A percentile compares a stretch with the other conserved stretches of the same genome.
Evolutionary conservation across 2,888 invertebrate genomes (phyloP).

Genomic region (Dryadula phaetusa): DNA sequence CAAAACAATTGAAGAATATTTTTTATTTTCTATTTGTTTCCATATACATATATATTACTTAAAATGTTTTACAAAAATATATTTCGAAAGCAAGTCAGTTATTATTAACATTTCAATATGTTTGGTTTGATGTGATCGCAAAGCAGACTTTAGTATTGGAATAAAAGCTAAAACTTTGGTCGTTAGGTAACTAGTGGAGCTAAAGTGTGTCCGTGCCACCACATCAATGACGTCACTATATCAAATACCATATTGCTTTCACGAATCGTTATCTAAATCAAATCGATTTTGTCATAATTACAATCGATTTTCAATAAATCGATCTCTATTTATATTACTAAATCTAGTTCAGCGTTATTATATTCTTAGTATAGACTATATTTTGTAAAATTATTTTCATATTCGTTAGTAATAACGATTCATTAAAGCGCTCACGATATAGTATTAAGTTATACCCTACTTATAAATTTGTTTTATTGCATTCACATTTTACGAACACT

Average conservation of each 20-base stretch:
- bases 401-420: slow-evolving; percentile 19
- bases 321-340: background rate
- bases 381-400: slow-evolving; percentile 15
- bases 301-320: slow-evolving; percentile 5
- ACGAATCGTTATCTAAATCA: slow-evolving; percentile 46
- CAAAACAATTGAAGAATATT: background rate
- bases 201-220: slow-evolving; percentile 53
- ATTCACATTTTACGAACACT: slow-evolving; percentile 17
- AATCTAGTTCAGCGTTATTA: slow-evolving; percentile 9
- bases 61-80: background rate
- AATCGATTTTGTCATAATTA: slow-evolving; percentile 6
- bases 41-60: background rate
- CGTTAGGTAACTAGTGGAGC: slow-evolving; percentile 73
- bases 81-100: background rate
- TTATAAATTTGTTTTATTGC: slow-evolving; percentile 22
- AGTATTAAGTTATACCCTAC: slow-evolving; percentile 22
- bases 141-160: slow-evolving; percentile 50
- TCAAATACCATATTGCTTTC: slow-evolving; percentile 49
- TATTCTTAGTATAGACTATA: slow-evolving; percentile 13
- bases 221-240: slow-evolving; percentile 54
- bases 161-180: slow-evolving; percentile 70
- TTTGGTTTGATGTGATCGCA: slow-evolving; percentile 61
- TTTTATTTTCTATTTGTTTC: background rate
- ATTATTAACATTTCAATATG: slow-evolving; percentile 22
- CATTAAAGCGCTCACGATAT: slow-evolving; percentile 22